phyloP scores from a whole-genome alignment of 2,113 vertebrate species.

The Tenebrosternarchus preto region DNA sequence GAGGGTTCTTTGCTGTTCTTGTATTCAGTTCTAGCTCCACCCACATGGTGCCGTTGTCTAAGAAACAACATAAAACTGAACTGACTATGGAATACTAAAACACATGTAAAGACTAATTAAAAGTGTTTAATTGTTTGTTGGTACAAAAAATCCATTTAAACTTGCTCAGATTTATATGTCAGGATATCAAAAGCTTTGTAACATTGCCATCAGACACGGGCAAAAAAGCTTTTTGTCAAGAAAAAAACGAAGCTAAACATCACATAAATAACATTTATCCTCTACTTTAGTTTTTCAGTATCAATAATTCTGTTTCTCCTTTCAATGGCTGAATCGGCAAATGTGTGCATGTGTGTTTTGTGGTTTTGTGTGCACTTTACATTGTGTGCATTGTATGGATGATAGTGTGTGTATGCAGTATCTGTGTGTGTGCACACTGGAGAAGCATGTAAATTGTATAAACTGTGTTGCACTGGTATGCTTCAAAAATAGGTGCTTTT shows the following conservation, averaged over 20 bases:
- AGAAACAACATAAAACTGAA: not conserved
- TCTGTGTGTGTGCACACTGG: not conserved
- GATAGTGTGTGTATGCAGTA: not conserved
- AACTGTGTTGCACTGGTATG: not conserved
- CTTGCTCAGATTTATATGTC: no score
- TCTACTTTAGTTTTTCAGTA: no score
- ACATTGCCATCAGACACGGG: not conserved
- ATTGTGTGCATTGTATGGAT: not conserved
- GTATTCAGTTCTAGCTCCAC: not conserved
- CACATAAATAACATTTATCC: no score
- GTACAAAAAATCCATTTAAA: no score
- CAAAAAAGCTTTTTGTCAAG: not conserved
- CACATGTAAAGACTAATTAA: no score
- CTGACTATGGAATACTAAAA: no score
- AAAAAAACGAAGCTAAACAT: no score
- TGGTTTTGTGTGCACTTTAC: no score
- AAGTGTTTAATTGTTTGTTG: no score
- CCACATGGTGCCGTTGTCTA: not conserved
- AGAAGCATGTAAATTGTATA: not conserved
- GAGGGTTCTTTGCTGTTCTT: constrained; percentile 17
- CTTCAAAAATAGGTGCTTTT: constrained; percentile 6
- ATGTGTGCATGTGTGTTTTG: no score
- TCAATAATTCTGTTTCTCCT: no score
- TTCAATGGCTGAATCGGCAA: no score
- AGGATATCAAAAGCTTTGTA: not conserved